phyloP scores from a whole-genome alignment of 2,113 vertebrate genomes.

The Cyprinodon brontotheroides region DNA sequence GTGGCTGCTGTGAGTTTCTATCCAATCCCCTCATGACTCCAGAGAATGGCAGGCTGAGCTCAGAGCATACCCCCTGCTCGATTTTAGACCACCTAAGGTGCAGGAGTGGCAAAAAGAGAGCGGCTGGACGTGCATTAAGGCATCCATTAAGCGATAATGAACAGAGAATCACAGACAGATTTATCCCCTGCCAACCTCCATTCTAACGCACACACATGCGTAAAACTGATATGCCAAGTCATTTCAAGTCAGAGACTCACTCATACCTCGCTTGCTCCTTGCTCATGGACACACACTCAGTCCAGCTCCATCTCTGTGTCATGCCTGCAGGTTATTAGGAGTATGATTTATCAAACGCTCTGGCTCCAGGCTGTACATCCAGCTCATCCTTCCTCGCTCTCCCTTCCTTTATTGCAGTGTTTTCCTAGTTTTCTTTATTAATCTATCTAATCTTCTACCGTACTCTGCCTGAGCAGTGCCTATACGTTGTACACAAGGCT shows the following conservation, averaged over 20 bases:
- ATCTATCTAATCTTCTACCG: slow-evolving; percentile 47
- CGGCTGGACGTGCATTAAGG: slow-evolving; percentile 38
- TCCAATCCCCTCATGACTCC: slow-evolving; percentile 39
- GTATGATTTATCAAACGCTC: slow-evolving; percentile 61
- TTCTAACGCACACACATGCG: slow-evolving; percentile 11
- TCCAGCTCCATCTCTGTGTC: slow-evolving; percentile 35
- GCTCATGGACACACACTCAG: slow-evolving; percentile 18
- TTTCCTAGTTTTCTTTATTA: slow-evolving; percentile 28
- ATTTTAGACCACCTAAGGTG: slow-evolving; percentile 45
- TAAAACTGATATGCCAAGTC: slow-evolving; percentile 61
- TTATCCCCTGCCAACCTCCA: slow-evolving; percentile 19
- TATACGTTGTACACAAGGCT: slow-evolving; percentile 21
- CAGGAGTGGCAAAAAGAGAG: slow-evolving; percentile 34
- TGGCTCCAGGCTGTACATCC: slow-evolving; percentile 41
- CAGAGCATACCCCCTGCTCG: slow-evolving; percentile 30
- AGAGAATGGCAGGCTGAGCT: slow-evolving; percentile 46
- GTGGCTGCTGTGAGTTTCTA: slow-evolving; percentile 42
- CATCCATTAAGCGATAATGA: slow-evolving; percentile 36
- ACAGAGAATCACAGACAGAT: slow-evolving; percentile 27
- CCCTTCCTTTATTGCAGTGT: slow-evolving; percentile 46
- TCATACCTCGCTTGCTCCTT: slow-evolving; percentile 21
- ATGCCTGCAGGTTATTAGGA: slow-evolving; percentile 59
- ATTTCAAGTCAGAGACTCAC: slow-evolving; percentile 38
- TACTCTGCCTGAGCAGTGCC: slow-evolving; percentile 29
- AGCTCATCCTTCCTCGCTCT: slow-evolving; percentile 32